A percentile compares a stretch with the other conserved stretches of the same genome.
Evolutionary conservation across 1,140 invertebrate genomes (phyloP).

Genomic region (Drosophila nikananu): DNA sequence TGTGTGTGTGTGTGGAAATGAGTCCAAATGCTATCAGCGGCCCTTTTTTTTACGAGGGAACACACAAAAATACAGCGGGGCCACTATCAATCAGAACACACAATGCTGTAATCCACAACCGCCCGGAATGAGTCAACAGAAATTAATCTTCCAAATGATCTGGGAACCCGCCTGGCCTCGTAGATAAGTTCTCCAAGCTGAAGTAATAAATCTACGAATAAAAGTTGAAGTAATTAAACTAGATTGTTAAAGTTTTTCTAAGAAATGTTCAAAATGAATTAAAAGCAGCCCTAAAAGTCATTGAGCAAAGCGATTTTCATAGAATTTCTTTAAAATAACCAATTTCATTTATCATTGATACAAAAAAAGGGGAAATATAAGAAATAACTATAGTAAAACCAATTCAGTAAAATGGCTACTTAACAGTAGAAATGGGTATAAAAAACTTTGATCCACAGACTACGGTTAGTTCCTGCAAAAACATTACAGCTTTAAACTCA

Average conservation of each 20-base stretch:
- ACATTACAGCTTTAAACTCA: too few species aligned
- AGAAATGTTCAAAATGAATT: too few species aligned
- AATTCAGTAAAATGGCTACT: not conserved
- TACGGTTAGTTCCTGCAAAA: not conserved
- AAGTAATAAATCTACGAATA: not conserved
- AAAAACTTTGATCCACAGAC: not conserved
- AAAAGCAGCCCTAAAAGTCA: too few species aligned
- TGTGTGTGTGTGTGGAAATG: slow-evolving; percentile 1
- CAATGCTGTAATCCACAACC: slow-evolving; percentile 2
- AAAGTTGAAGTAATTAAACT: not conserved
- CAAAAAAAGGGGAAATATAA: too few species aligned
- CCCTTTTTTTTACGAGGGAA: not conserved
- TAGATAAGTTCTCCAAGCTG: not conserved
- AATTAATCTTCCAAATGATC: slow-evolving; percentile 19
- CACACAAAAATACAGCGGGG: not conserved
- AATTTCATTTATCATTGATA: too few species aligned
- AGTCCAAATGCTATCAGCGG: slow-evolving; percentile 10
- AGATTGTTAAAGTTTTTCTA: not conserved
- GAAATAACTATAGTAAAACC: not conserved
- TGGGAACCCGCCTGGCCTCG: not conserved
- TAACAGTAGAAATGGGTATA: too few species aligned
- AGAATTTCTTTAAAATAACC: too few species aligned
- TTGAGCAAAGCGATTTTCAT: too few species aligned
- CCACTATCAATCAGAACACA: slow-evolving; percentile 14
- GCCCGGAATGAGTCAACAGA: slow-evolving; percentile 22